Evolutionary conservation across 2,797 vertebrate species (phyloP), one percentile per base, ranked within the genome.

Genomic region (Nyctalus aviator): DNA sequence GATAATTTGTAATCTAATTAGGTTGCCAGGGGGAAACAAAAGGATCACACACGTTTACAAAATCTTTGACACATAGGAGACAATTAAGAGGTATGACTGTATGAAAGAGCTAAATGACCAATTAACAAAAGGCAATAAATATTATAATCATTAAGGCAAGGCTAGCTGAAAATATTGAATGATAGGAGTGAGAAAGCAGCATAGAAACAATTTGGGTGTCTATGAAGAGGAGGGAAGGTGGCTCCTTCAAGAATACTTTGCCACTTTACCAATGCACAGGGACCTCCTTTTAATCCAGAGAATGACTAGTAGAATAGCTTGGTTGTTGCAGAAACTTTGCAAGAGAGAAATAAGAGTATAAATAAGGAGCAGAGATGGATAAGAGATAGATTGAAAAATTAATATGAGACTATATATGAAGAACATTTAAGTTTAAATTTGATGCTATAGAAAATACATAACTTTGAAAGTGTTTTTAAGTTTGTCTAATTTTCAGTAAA

Each of bases 401-500:
- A 55, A 35, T n/a, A 75, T 48, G 44, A 13, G 6, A 73, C n/a
- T 53, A 2, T 1, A 66, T 37, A 12, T 62, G 25, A 69, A 92
- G 35, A 84, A 75, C 8, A 64, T 83, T 77, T 17, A 44, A 79
- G 8, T 79, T 92, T 68, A 92, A 68, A 85, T 75, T 71, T 73
- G 88, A 88, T 62, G n/a, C 18, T 44, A 6, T 79, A 30, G 44
- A 89, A 77, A 77, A 73, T 41, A 6, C 18, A 78, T 25, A 73
- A 46, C 48, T 77, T 88, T 71, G 11, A 68, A 88, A 68, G 1
- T 35, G n/a, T n/a, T 72, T 78, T 78, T 55, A 64, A 66, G 37
- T 84, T 91, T 85, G 62, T 53, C 82, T 82, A 50, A 35, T 37
- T 72, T 90, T 86, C 53, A 5, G 27, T 85, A 35, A 88, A 85